phyloP scores from a whole-genome alignment of 2,113 vertebrate genomes.

The Synodontis membranacea region DNA sequence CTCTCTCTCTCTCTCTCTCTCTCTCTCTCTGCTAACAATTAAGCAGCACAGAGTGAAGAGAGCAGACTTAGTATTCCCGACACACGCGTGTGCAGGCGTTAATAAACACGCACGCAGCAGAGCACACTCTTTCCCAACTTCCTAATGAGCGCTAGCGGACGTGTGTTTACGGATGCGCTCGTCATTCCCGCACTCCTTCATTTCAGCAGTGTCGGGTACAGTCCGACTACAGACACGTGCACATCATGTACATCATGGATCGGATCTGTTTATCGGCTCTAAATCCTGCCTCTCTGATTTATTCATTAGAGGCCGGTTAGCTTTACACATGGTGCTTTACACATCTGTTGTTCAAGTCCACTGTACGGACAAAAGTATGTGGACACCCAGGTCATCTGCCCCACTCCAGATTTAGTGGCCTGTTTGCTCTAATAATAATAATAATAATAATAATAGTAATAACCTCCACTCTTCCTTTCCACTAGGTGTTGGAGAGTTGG shows the following conservation, averaged over 20 bases:
- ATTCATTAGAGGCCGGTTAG: background rate
- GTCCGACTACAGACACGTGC: background rate
- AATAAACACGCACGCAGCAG: background rate
- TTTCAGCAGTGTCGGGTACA: background rate
- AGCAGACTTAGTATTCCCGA: conserved; percentile 38
- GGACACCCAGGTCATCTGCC: background rate
- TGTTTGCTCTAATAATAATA: background rate
- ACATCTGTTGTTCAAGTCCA: background rate
- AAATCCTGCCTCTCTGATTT: too few species aligned
- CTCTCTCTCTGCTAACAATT: background rate
- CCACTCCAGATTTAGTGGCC: background rate
- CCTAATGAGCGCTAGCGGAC: background rate
- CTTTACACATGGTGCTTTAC: background rate
- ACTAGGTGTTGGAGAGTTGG: too few species aligned
- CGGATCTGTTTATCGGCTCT: background rate
- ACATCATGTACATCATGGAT: background rate
- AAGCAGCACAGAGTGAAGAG: background rate
- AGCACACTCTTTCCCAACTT: background rate
- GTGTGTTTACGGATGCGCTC: background rate
- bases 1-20: too few species aligned
- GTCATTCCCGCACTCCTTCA: background rate
- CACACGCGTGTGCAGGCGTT: background rate
- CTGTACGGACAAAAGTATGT: background rate
- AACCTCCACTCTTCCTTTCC: background rate
- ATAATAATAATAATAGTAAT: too few species aligned